Evolutionary conservation across 2,113 vertebrate genomes (phyloP).

Genomic region (Typhlomys cinereus): DNA sequence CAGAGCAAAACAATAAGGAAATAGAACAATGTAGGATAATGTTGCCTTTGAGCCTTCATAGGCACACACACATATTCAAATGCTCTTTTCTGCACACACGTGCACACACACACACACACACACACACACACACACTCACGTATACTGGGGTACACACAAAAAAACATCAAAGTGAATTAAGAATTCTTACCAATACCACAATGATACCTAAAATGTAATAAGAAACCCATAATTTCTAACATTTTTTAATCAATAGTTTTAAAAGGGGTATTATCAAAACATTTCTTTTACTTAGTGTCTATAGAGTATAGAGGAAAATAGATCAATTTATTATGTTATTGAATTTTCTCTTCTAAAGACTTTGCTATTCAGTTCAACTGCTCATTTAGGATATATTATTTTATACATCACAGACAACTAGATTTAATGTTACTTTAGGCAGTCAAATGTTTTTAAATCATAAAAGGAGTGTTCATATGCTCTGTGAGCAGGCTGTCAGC

Average conservation of each 20-base stretch:
- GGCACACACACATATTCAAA: no score
- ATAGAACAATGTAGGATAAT: no score
- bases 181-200: not conserved
- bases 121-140: no score
- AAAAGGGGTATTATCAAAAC: not conserved
- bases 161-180: constrained; percentile 50
- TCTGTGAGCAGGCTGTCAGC: constrained; percentile 38
- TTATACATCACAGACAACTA: constrained; percentile 55
- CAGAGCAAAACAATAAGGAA: no score
- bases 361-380: constrained; percentile 40
- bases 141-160: no score
- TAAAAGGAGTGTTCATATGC: constrained; percentile 62
- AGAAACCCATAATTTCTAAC: constrained; percentile 11
- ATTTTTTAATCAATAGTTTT: no score
- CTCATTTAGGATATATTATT: constrained; percentile 54
- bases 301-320: not conserved
- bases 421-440: constrained; percentile 57
- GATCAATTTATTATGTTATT: constrained; percentile 29
- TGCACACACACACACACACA: no score
- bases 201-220: constrained; percentile 1
- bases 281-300: constrained; percentile 33
- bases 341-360: constrained; percentile 56
- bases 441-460: constrained; percentile 67
- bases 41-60: no score
- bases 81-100: no score